phyloP scores from a whole-genome alignment of 2,888 invertebrate genomes.

The Mesoligia furuncula region DNA sequence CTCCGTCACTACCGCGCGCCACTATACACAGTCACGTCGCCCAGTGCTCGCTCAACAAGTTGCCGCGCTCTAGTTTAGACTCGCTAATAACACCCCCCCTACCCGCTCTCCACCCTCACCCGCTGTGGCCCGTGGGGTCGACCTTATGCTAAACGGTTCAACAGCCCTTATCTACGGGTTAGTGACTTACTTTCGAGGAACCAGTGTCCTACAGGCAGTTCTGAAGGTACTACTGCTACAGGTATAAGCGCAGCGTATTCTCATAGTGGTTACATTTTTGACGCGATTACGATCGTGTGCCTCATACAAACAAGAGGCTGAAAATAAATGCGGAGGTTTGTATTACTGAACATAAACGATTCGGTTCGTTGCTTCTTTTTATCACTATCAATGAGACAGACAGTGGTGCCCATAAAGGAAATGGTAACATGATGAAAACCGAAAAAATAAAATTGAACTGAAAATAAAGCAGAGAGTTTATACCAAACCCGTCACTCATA shows the following conservation, averaged over 20 bases:
- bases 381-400: not conserved
- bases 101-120: not conserved
- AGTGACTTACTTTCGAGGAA: conserved; percentile 4
- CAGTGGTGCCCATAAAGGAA: not conserved
- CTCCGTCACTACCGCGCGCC: not conserved
- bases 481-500: not conserved
- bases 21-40: not conserved
- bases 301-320: not conserved
- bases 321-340: not conserved
- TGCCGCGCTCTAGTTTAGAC: conserved; percentile 6
- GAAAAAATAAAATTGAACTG: not conserved
- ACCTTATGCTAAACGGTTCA: conserved; percentile 7
- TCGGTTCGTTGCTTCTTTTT: not conserved
- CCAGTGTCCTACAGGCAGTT: not conserved
- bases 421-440: not conserved
- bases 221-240: not conserved
- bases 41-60: conserved; percentile 43
- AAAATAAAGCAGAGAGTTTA: not conserved
- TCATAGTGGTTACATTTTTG: too few species aligned
- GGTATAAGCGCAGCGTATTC: not conserved
- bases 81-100: not conserved
- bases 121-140: not conserved
- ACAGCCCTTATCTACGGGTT: not conserved
- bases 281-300: not conserved
- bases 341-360: not conserved